Percentiles rank a stretch among this genome's conserved stretches.
These are phyloP conservation scores for Piprites chloris DNA, from an alignment of 2,113 vertebrate genomes.

Conservation along the genomic window DNA sequence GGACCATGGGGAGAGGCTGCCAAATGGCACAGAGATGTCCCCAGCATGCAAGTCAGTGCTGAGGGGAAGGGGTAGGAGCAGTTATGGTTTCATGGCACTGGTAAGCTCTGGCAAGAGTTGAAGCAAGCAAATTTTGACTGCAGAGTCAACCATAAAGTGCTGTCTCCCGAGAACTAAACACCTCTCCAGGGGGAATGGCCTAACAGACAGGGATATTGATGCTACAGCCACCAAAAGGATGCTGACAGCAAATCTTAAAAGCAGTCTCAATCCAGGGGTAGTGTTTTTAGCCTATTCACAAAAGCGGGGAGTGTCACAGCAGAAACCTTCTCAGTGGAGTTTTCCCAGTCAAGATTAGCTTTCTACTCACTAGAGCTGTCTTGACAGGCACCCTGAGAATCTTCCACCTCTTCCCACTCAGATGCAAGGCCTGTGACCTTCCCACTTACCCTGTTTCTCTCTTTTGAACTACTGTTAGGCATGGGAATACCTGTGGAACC, in stretches of 20 bases:
- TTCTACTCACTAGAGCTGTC: not conserved
- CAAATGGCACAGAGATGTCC: not conserved
- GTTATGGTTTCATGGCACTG: not conserved
- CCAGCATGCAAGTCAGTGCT: not conserved
- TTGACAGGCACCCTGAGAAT: not conserved
- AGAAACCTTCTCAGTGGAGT: not conserved
- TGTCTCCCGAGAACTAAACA: not conserved
- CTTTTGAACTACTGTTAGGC: not conserved
- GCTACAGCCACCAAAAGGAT: not conserved
- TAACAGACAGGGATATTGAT: not conserved
- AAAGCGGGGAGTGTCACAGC: not conserved
- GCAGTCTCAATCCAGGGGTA: not conserved
- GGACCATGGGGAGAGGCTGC: not conserved
- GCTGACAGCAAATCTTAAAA: not conserved
- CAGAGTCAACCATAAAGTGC: not conserved
- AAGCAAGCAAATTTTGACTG: not conserved
- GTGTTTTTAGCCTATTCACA: not conserved
- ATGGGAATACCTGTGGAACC: not conserved
- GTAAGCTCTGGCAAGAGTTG: not conserved
- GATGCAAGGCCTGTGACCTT: not conserved
- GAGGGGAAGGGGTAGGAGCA: not conserved
- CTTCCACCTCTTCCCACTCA: not conserved
- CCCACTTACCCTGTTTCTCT: not conserved
- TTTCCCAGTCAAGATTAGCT: not conserved
- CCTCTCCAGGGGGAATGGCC: not conserved